A percentile compares a stretch with the other conserved stretches of the same genome.
phyloP scores from a whole-genome alignment of 2,113 vertebrate genomes.

The Forbesichthys papilliferus region DNA sequence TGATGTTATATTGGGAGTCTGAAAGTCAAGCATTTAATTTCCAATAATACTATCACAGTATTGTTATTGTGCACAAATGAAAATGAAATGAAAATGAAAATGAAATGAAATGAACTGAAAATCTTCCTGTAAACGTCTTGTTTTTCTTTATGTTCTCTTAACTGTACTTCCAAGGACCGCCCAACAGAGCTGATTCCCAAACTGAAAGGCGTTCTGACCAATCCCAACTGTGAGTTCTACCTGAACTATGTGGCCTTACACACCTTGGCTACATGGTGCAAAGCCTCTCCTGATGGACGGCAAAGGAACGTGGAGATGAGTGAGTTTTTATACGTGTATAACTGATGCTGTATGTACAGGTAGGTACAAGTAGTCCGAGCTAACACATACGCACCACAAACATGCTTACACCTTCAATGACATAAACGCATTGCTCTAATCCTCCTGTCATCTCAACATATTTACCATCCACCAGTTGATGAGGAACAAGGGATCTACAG shows the following conservation, averaged over 20 bases:
- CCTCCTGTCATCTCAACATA: background rate
- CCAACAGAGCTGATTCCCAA: constrained; percentile 92
- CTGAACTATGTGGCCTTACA: constrained; percentile 97
- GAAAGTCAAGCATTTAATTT: background rate
- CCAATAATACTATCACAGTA: background rate
- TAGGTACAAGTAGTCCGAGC: no score
- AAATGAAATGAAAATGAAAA: no score
- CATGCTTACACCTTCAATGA: background rate
- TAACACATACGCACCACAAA: background rate
- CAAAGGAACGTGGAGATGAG: constrained; percentile 91
- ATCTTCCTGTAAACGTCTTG: no score
- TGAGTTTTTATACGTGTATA: constrained; percentile 57
- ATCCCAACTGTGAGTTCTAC: constrained; percentile 99
- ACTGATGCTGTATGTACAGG: background rate
- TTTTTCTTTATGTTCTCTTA: background rate
- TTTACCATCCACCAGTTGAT: constrained; percentile 80
- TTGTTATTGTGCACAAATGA: no score
- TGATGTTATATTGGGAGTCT: no score
- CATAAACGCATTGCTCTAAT: no score
- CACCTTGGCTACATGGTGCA: constrained; percentile 95
- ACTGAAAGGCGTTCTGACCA: constrained; percentile 92
- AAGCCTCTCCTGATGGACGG: constrained; percentile 82
- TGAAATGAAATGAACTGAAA: no score
- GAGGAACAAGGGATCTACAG: constrained; percentile 92
- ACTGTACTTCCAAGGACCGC: constrained; percentile 73